A percentile compares a stretch with the other conserved stretches of the same genome.
Conservation (phyloP, 2,113 vertebrate genomes). For the Sceloporus tristichus region DNA sequence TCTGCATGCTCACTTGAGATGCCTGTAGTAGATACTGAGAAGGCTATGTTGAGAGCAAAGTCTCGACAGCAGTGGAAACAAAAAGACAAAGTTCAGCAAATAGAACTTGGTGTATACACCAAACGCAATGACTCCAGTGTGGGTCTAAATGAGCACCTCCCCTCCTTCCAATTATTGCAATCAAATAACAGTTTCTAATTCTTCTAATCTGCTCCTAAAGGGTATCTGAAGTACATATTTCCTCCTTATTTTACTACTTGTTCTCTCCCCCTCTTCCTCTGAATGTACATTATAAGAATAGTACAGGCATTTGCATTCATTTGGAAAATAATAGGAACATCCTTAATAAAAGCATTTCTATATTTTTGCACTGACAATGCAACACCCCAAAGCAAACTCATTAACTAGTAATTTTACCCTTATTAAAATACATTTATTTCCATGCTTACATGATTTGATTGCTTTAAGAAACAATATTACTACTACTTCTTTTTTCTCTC, state of each 20-base stretch:
- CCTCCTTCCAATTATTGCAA: conserved; percentile 61
- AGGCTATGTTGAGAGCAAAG: conserved; percentile 10
- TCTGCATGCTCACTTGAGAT: not conserved
- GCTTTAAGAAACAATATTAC: conserved; percentile 81
- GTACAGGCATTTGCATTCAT: conserved; percentile 76
- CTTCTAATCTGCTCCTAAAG: conserved; percentile 70
- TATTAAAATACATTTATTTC: conserved; percentile 91
- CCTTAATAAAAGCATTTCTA: conserved; percentile 86
- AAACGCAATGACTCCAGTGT: conserved; percentile 21
- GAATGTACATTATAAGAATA: conserved; percentile 73
- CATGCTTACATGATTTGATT: conserved; percentile 85
- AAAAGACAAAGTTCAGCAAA: conserved; percentile 44
- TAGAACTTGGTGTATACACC: not conserved
- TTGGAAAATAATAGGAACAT: conserved; percentile 84
- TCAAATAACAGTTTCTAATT: conserved; percentile 49
- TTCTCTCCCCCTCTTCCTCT: conserved; percentile 55
- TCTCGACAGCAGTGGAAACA: not conserved
- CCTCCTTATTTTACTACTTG: conserved; percentile 44
- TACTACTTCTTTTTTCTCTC: conserved; percentile 41
- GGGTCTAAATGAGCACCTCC: conserved; percentile 50
- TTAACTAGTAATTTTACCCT: conserved; percentile 88
- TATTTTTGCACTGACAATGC: conserved; percentile 81
- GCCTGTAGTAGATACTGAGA: not conserved
- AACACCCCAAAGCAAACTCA: conserved; percentile 89
- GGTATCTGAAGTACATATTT: conserved; percentile 52